Evolutionary conservation across 2,888 invertebrate species (phyloP).

Genomic region (Eulithis testata): DNA sequence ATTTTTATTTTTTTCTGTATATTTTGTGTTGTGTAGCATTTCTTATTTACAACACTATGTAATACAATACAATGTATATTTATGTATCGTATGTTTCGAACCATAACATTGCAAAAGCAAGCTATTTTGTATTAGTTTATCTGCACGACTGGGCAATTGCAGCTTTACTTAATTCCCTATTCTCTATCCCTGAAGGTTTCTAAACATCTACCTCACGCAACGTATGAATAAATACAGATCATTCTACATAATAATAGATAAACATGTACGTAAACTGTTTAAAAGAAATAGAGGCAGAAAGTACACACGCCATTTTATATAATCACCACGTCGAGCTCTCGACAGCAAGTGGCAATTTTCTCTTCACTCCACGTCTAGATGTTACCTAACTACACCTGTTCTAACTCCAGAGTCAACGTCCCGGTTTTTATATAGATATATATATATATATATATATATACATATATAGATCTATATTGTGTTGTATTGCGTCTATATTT

Average conservation of each 20-base stretch:
- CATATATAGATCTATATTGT: too few relatives aligned
- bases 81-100: neutral
- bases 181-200: constrained; percentile 25
- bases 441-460: too few relatives aligned
- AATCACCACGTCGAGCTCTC: constrained; percentile 26
- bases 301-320: constrained; percentile 26
- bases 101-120: constrained; percentile 18
- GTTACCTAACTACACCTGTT: constrained; percentile 54
- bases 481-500: neutral
- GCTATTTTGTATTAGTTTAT: constrained; percentile 16
- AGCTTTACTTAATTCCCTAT: constrained; percentile 19
- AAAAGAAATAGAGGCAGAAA: constrained; percentile 40
- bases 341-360: constrained; percentile 35
- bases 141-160: constrained; percentile 18
- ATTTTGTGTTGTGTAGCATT: constrained; percentile 9
- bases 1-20: constrained; percentile 3
- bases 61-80: neutral
- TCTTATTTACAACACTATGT: constrained; percentile 5
- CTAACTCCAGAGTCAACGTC: constrained; percentile 28
- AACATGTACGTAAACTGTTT: constrained; percentile 34
- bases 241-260: constrained; percentile 40
- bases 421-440: constrained; percentile 13
- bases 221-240: constrained; percentile 35
- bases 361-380: constrained; percentile 37
- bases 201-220: constrained; percentile 39